Evolutionary conservation across 2,888 invertebrate species (phyloP).

Genomic region (Melolontha melolontha): DNA sequence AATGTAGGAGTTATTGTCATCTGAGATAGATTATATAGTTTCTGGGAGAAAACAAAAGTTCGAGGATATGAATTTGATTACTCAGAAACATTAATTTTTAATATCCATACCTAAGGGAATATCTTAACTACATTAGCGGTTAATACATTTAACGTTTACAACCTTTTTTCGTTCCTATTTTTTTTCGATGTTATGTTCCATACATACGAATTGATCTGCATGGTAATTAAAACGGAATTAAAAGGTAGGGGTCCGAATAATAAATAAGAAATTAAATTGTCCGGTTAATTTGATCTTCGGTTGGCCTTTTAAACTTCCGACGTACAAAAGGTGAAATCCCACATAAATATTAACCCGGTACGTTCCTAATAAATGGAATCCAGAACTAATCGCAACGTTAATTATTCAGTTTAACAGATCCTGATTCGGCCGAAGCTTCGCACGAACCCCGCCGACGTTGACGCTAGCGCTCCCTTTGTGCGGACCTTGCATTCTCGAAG

Average conservation of each 20-base stretch:
- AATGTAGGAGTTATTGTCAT: too few species aligned
- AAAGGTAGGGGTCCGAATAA: conserved; percentile 34
- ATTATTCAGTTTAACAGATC: conserved; percentile 46
- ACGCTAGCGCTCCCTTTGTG: conserved; percentile 6
- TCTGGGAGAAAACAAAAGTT: too few species aligned
- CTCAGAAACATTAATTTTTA: too few species aligned
- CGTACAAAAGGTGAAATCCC: conserved; percentile 46
- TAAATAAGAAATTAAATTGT: conserved; percentile 43
- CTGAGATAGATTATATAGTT: too few species aligned
- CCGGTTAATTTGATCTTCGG: conserved; percentile 43
- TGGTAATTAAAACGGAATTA: conserved; percentile 41
- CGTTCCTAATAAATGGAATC: conserved; percentile 48
- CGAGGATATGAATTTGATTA: too few species aligned
- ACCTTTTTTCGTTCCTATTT: conserved; percentile 1
- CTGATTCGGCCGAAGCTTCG: conserved; percentile 42
- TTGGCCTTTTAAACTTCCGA: conserved; percentile 43
- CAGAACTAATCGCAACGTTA: conserved; percentile 48
- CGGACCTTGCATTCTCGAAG: conserved; percentile 14
- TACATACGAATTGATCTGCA: conserved; percentile 28
- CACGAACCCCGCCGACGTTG: conserved; percentile 25
- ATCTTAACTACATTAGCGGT: neutral
- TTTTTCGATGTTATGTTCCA: conserved; percentile 15
- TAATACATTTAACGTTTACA: conserved; percentile 3
- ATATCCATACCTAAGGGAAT: too few species aligned
- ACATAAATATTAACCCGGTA: conserved; percentile 47